Evolutionary conservation across 2,797 vertebrate genomes (phyloP).

Genomic region (Cynodonichthys magdalenae): DNA sequence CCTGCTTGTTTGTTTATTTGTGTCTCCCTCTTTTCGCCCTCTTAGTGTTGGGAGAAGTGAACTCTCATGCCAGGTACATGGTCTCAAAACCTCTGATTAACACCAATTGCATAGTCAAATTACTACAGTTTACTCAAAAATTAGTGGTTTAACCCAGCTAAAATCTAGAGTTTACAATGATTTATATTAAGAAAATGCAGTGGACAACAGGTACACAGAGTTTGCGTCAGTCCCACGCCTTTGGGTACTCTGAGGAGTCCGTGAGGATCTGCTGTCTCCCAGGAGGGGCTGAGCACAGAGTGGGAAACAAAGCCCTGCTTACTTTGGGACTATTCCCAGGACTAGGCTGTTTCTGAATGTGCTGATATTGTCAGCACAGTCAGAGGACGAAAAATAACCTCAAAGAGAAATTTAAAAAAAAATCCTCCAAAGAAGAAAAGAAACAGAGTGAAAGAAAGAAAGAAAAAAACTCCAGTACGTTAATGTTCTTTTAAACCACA

Average conservation of each 20-base stretch:
- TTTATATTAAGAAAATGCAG: not conserved
- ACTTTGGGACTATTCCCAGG: conserved; percentile 83
- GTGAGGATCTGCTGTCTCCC: conserved; percentile 67
- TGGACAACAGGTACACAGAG: conserved; percentile 35
- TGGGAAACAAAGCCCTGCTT: conserved; percentile 78
- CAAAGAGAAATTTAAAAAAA: conserved; percentile 16
- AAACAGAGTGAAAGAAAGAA: conserved; percentile 15
- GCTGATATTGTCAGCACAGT: conserved; percentile 46
- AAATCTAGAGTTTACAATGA: not conserved
- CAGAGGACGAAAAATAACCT: conserved; percentile 49
- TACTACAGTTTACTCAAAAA: conserved; percentile 17
- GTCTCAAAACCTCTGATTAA: conserved; percentile 41
- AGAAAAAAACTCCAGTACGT: not conserved
- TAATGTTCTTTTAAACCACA: conserved; percentile 32
- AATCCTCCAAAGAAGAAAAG: conserved; percentile 36
- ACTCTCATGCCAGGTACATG: conserved; percentile 47
- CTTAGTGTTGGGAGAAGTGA: too few relatives aligned
- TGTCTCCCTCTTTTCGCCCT: too few relatives aligned
- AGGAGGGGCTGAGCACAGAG: conserved; percentile 49
- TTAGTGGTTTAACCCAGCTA: conserved; percentile 13
- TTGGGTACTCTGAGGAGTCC: conserved; percentile 38
- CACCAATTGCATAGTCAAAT: conserved; percentile 29
- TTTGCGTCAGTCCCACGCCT: not conserved
- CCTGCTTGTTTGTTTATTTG: too few relatives aligned
- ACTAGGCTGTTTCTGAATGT: conserved; percentile 69